phyloP scores from a whole-genome alignment of 2,113 vertebrate genomes.

The Sinosuthora webbiana region DNA sequence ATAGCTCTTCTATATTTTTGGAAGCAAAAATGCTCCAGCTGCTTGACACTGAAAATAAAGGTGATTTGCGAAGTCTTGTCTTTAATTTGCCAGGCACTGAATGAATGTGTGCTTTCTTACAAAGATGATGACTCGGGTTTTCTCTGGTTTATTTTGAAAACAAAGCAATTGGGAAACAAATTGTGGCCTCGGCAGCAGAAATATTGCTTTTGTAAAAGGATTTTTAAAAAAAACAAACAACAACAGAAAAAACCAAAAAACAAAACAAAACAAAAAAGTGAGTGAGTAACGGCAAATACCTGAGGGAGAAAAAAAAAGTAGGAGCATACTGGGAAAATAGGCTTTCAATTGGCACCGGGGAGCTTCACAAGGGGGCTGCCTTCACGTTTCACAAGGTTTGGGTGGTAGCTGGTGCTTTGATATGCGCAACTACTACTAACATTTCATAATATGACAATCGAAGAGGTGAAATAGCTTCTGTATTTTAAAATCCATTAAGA shows the following conservation, averaged over 20 bases:
- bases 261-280: background rate
- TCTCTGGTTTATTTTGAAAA: background rate
- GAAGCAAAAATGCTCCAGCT: slow-evolving; percentile 1
- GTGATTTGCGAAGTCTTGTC: background rate
- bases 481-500: slow-evolving; percentile 32
- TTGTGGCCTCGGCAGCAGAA: background rate
- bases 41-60: background rate
- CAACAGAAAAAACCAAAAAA: too few species aligned
- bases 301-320: fast-evolving
- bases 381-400: background rate
- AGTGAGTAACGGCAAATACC: background rate
- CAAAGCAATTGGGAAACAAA: background rate
- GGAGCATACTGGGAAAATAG: fast-evolving
- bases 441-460: slow-evolving; percentile 38
- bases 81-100: background rate
- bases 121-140: background rate
- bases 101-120: background rate
- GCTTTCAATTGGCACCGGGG: fast-evolving
- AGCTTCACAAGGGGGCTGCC: background rate
- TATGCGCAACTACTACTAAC: background rate
- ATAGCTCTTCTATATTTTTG: background rate
- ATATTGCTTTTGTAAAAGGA: background rate
- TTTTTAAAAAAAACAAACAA: too few species aligned
- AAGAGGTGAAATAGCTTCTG: slow-evolving; percentile 25
- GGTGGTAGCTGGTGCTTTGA: background rate